phyloP scores from a whole-genome alignment of 2,113 vertebrate species.

The Stigmatopora nigra region DNA sequence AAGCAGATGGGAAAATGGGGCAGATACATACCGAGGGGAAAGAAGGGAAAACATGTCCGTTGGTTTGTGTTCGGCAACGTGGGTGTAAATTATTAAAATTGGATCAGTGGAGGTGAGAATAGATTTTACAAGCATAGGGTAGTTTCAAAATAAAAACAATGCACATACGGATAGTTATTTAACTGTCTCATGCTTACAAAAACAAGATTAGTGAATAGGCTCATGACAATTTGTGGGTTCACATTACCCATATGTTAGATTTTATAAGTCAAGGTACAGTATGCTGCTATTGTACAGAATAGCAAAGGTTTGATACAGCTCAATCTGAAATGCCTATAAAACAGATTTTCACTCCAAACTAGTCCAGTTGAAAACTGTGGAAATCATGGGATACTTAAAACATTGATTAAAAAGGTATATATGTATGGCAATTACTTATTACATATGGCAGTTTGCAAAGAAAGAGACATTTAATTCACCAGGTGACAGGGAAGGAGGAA shows the following conservation, averaged over 20 bases:
- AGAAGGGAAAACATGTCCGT: conserved; percentile 11
- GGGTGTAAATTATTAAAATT: conserved; percentile 62
- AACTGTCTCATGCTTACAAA: conserved; percentile 11
- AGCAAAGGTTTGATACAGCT: not conserved
- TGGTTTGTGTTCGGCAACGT: conserved; percentile 44
- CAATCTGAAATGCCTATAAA: not conserved
- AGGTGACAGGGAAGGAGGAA: not conserved
- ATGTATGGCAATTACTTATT: not conserved
- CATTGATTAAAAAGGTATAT: not conserved
- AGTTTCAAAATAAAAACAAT: conserved; percentile 19
- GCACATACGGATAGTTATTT: not conserved
- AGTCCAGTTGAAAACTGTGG: not conserved
- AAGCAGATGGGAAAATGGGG: conserved; percentile 15
- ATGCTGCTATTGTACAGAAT: not conserved
- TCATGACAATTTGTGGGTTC: conserved; percentile 9
- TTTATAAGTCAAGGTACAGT: not conserved
- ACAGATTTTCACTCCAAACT: not conserved
- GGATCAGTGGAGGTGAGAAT: conserved; percentile 40
- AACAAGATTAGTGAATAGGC: not conserved
- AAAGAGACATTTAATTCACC: not conserved
- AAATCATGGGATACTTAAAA: not conserved
- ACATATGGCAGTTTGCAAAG: not conserved
- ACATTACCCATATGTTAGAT: not conserved
- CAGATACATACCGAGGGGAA: conserved; percentile 16
- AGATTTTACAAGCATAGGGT: conserved; percentile 25